Conservation (phyloP, 2,113 vertebrate genomes). For the Phalacrocorax pelagicus region DNA sequence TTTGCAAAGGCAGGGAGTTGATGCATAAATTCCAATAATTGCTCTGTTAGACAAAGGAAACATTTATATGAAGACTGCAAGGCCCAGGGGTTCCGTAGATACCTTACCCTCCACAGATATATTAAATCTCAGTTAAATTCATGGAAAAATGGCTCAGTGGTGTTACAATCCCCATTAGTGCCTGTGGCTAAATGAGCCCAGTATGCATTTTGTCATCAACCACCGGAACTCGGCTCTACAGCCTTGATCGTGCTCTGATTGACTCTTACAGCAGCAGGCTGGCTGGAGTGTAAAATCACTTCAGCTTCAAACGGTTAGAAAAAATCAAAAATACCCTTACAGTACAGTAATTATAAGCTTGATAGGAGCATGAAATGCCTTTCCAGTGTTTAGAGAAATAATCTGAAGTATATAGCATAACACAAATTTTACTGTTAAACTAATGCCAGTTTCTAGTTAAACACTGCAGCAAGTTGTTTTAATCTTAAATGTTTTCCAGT, state of each 20-base stretch:
- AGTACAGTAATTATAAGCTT: background rate
- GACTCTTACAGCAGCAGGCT: background rate
- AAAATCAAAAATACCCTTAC: background rate
- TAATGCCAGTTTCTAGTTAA: background rate
- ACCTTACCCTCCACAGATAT: background rate
- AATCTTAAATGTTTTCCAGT: background rate
- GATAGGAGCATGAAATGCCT: background rate
- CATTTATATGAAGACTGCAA: background rate
- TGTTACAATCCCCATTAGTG: background rate
- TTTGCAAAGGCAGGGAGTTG: conserved; percentile 96
- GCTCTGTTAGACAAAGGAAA: conserved; percentile 77
- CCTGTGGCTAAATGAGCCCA: background rate
- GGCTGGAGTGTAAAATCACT: background rate
- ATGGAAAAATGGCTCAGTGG: background rate
- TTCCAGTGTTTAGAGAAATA: background rate
- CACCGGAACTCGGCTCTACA: background rate
- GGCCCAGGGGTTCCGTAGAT: background rate
- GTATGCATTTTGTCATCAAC: background rate
- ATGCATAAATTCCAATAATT: conserved; percentile 96
- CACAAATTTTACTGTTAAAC: background rate
- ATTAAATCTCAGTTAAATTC: background rate
- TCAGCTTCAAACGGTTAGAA: background rate
- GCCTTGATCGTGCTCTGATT: background rate
- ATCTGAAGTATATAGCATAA: background rate
- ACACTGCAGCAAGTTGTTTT: background rate